These are phyloP conservation scores for Caenorhabditis afra DNA, from an alignment of 2,888 invertebrate species.

Conservation along the genomic window DNA sequence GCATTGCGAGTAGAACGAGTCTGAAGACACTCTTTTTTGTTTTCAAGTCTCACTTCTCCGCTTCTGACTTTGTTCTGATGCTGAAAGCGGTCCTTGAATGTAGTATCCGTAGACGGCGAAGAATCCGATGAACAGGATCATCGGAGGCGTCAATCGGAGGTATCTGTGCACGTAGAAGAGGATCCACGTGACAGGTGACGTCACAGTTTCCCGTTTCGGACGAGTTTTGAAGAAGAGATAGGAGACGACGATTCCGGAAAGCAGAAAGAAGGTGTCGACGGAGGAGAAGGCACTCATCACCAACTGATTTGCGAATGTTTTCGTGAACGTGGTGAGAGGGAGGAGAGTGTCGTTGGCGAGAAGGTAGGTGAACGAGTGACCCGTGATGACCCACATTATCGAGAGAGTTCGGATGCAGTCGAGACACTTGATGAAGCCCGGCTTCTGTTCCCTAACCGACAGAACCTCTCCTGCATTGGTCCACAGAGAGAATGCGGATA, in stretches of 20 bases:
- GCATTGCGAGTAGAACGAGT: conserved; percentile 29
- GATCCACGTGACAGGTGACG: conserved; percentile 65
- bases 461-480: conserved; percentile 49
- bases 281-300: conserved; percentile 64
- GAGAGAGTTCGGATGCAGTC: conserved; percentile 72
- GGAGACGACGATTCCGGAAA: conserved; percentile 69
- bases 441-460: conserved; percentile 50
- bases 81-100: conserved; percentile 49
- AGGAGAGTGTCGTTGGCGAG: conserved; percentile 28
- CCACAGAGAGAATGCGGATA: conserved; percentile 60
- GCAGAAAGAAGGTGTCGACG: conserved; percentile 73
- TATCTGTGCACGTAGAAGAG: conserved; percentile 73
- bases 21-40: conserved; percentile 3
- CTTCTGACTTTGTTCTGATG: conserved; percentile 23
- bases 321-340: conserved; percentile 22
- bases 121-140: conserved; percentile 60
- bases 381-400: conserved; percentile 70
- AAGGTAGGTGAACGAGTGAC: conserved; percentile 39
- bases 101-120: conserved; percentile 45
- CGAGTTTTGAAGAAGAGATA: conserved; percentile 67
- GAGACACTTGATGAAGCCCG: conserved; percentile 65
- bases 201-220: conserved; percentile 4
- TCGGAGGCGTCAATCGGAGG: conserved; percentile 57
- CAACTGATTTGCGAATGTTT: conserved; percentile 27
- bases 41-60: no score